Evolutionary conservation across 2,797 vertebrate genomes (phyloP), one percentile per base, ranked within the genome.

Genomic region (Scyliorhinus canicula): DNA sequence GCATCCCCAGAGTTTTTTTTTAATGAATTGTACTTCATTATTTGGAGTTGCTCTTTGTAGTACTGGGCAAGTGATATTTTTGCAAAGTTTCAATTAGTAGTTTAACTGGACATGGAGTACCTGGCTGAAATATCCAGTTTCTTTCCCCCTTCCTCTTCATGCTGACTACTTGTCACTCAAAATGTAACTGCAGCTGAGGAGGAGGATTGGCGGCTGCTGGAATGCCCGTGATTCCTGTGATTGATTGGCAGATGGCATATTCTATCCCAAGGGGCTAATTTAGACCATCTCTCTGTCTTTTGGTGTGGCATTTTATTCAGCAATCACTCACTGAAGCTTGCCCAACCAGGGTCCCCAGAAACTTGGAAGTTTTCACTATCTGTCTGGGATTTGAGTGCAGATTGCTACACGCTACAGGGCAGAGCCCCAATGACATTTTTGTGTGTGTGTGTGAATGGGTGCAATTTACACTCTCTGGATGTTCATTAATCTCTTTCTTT

Each of bases 401-500:
- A 21, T 40, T 57, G 14, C 31, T 14, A n/a, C 7, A 7, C 2
- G 21, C 7, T 47, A 47, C 21, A 47, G 40, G 5, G 16, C 35
- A n/a, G 50, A 55, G 52, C 52, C 55, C 35, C 44, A 47, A 1
- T 79, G 79, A 26, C 19, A 44, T 26, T 82, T 7, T 82, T 79
- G 21, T 82, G 21, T 47, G 74, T n/a, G n/a, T 90, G 52, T 90
- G 35, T 52, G 47, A 35, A 74, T 11, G 93, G 67, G 5, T 93
- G 44, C 50, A 93, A 14, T 28, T 69, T 93, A 47, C 11, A 14
- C 11, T 4, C 26, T 93, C 40, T 69, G 44, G 26, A 31, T 35
- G 79, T 95, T 95, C 65, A 84, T 28, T 95, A 84, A 82, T 31
- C 2, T 95, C 5, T 93, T 4, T 65, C 95, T 96, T 95, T 9